Conservation (phyloP, 2,113 vertebrate species). For the Okapia johnstoni region DNA sequence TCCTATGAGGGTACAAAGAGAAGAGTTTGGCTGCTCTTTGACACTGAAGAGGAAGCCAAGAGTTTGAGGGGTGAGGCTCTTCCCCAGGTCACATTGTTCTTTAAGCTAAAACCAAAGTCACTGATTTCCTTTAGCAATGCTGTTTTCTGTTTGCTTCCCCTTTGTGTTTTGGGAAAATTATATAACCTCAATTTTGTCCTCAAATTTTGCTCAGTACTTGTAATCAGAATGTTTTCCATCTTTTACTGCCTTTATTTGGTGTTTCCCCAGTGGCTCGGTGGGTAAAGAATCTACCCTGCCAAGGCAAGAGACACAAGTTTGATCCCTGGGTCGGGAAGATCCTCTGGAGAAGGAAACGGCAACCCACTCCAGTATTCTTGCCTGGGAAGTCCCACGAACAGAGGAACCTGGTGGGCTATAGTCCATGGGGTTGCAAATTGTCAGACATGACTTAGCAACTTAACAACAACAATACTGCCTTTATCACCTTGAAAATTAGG, state of each 20-base stretch:
- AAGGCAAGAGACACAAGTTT: neutral
- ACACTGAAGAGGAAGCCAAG: neutral
- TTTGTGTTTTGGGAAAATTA: neutral
- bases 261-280: neutral
- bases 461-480: neutral
- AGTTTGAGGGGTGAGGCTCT: rapidly evolving
- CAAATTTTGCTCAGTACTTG: neutral
- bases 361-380: neutral
- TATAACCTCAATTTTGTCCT: neutral
- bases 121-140: neutral
- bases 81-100: neutral
- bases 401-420: neutral
- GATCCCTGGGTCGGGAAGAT: neutral
- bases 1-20: neutral
- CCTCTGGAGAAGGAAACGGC: neutral
- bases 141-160: neutral
- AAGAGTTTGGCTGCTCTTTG: neutral
- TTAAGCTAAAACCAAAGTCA: neutral
- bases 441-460: neutral
- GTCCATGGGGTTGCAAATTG: neutral
- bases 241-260: neutral
- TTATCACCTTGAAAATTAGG: neutral
- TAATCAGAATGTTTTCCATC: neutral
- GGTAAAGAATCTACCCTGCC: neutral
- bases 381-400: neutral